Evolutionary conservation across 2,888 invertebrate species (phyloP).

Genomic region (Harmothoe impar): DNA sequence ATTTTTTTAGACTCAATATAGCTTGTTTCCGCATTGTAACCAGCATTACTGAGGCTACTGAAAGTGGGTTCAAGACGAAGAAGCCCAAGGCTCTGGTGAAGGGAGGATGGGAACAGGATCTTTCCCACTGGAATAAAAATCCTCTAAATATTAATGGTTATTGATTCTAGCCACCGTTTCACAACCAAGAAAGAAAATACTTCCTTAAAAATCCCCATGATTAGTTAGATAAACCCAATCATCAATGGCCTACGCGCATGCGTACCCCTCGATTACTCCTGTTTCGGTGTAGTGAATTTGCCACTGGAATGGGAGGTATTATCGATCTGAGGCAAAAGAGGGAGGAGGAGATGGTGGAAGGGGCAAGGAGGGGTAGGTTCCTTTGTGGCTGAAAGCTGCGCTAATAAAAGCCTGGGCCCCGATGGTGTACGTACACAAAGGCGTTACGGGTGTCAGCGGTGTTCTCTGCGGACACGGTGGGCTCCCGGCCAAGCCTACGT

Average conservation of each 20-base stretch:
- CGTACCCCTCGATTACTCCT: conserved; percentile 9
- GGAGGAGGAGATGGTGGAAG: too few relatives aligned
- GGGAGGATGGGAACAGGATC: too few relatives aligned
- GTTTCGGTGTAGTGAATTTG: neutral
- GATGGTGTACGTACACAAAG: conserved; percentile 15
- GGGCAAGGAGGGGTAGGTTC: neutral
- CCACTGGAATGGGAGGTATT: neutral
- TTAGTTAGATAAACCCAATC: too few relatives aligned
- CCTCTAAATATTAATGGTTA: too few relatives aligned
- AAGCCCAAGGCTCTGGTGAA: neutral
- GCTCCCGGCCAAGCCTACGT: neutral
- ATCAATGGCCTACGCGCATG: too few relatives aligned
- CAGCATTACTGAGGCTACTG: neutral
- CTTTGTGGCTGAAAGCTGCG: conserved; percentile 2
- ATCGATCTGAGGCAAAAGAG: neutral
- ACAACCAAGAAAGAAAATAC: too few relatives aligned
- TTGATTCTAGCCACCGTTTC: too few relatives aligned
- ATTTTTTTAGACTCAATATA: neutral
- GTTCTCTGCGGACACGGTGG: neutral
- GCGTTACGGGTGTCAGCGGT: neutral
- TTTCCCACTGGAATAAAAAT: too few relatives aligned
- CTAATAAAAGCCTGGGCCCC: conserved; percentile 4
- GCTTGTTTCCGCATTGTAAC: neutral
- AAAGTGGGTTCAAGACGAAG: neutral
- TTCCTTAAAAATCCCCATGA: too few relatives aligned